Evolutionary conservation across 2,113 vertebrate genomes (phyloP).

Genomic region (Brienomyrus brachyistius): DNA sequence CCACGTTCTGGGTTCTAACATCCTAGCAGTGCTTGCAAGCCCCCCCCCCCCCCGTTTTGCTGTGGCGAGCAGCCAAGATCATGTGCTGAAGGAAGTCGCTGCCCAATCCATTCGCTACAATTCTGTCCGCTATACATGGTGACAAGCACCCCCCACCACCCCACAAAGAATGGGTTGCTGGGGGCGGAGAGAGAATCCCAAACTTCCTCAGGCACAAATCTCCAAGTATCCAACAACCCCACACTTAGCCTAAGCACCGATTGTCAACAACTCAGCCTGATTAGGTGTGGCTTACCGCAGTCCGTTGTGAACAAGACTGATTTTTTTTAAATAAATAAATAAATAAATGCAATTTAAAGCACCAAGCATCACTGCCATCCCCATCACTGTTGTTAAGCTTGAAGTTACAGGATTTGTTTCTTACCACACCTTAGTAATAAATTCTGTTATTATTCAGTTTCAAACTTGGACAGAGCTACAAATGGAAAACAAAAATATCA

Average conservation of each 20-base stretch:
- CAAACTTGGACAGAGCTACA: background rate
- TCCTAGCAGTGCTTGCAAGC: background rate
- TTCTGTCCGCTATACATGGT: background rate
- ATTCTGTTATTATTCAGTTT: background rate
- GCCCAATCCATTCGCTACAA: background rate
- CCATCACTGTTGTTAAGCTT: background rate
- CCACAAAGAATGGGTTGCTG: background rate
- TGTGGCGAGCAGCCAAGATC: background rate
- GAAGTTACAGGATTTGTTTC: background rate
- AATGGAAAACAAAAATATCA: background rate
- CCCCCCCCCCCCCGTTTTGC: background rate
- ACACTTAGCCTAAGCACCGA: background rate
- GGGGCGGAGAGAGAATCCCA: background rate
- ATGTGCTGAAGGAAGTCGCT: background rate
- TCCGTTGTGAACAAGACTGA: background rate
- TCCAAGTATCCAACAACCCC: background rate
- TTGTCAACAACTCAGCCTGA: background rate
- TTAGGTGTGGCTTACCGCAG: background rate
- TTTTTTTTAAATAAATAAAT: background rate
- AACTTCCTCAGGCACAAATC: background rate
- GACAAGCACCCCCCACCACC: background rate
- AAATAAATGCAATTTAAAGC: background rate
- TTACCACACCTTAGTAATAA: background rate
- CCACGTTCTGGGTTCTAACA: background rate
- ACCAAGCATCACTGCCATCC: background rate